Percentiles rank a stretch among this genome's conserved stretches.
phyloP scores from a whole-genome alignment of 2,797 vertebrate species.

The Choloepus didactylus region DNA sequence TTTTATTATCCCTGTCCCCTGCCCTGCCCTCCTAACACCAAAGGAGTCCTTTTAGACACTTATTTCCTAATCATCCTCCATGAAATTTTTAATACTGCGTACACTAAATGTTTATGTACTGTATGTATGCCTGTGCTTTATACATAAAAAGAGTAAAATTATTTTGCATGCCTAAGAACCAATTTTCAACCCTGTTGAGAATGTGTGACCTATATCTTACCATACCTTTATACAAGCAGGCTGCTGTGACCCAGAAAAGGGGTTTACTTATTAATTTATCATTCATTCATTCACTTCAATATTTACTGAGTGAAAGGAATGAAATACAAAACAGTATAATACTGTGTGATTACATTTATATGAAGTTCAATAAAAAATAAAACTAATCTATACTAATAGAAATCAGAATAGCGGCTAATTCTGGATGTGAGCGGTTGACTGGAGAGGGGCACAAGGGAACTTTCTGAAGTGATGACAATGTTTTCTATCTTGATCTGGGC shows the following conservation, averaged over 20 bases:
- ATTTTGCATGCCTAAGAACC: background rate
- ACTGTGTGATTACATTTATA: background rate
- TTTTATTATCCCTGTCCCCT: background rate
- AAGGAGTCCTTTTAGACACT: background rate
- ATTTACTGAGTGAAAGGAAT: background rate
- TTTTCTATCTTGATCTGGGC: background rate
- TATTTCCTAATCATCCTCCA: background rate
- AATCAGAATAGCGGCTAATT: background rate
- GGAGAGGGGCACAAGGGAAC: background rate
- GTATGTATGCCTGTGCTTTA: background rate
- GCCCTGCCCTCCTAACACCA: background rate
- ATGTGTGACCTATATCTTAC: background rate
- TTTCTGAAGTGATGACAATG: background rate
- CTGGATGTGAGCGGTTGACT: background rate
- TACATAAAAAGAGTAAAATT: background rate
- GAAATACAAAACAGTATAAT: background rate
- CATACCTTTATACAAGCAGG: background rate
- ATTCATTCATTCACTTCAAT: background rate
- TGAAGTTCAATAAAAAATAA: background rate
- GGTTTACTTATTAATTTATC: background rate
- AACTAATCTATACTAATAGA: background rate
- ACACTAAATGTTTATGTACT: background rate
- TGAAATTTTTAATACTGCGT: background rate
- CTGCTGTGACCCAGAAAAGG: background rate
- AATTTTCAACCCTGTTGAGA: background rate